Evolutionary conservation across 2,888 invertebrate genomes (phyloP), one percentile per base, ranked within the genome.

Genomic region (Osedax frankpressi): DNA sequence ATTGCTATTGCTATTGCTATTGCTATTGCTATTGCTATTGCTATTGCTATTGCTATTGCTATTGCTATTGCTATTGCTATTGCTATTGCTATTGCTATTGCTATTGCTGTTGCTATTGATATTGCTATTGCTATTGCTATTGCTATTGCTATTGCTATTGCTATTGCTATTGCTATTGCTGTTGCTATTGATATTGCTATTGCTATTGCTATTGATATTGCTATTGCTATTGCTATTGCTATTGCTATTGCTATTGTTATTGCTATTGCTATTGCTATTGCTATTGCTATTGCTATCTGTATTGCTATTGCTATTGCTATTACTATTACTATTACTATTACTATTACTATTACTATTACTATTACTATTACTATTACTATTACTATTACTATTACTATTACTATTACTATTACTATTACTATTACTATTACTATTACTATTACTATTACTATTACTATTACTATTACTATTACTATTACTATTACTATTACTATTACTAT

Each of bases 221-320:
- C 65, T 75, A 70, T 70, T 70, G 60, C 70, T 70, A 70, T 70
- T 75, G 70, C 70, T 75, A 75, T 25, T 75, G 70, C 75, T 74
- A 71, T 67, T 75, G 30, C 70, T 70, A 28, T 28, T 70, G 28
- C 70, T 70, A 28, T 28, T 70, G n/a, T 28, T 70, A 28, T 28
- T 74, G 67, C 29, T 74, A 74, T 30, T 74, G 44, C 59, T 74
- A 68, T 30, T 74, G 74, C 67, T 74, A 74, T 30, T 74, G 74
- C 67, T 74, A 74, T 30, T 74, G 65, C 63, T 75, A 70, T 65
- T 70, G 30, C 63, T 75, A 70, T 44, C 70, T 26, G 30, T 75
- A 63, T 44, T 75, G 70, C 63, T 75, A 74, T 63, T 75, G 63
- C 65, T 75, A 70, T 70, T 70, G 60, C 70, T 70, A 70, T 70